These are phyloP conservation scores for Artemia sp. DNA, from an alignment of 2,888 invertebrate genomes.

Conservation along the genomic window DNA sequence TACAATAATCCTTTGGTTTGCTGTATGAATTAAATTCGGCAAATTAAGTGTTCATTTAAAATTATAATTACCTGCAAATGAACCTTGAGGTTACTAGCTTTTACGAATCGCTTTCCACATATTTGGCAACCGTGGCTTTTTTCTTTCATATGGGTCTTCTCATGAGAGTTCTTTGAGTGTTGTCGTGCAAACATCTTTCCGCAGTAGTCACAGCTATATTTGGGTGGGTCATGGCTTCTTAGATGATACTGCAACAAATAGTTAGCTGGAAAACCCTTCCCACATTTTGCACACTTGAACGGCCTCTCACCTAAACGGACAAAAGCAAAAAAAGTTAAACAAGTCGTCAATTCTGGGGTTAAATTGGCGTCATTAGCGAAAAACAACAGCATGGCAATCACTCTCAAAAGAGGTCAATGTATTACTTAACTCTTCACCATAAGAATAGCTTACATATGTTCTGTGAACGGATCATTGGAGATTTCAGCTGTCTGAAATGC, in stretches of 20 bases:
- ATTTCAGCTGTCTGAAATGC: no score
- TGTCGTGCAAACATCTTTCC: not conserved
- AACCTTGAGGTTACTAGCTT: not conserved
- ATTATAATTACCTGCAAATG: constrained; percentile 2
- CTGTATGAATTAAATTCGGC: no score
- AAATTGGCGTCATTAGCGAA: no score
- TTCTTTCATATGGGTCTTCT: not conserved
- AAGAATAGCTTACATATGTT: no score
- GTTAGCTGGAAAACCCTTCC: not conserved
- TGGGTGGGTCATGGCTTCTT: not conserved
- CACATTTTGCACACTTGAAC: not conserved
- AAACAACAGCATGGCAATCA: no score
- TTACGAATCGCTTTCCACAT: not conserved
- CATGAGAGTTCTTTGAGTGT: not conserved
- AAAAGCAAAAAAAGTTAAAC: no score
- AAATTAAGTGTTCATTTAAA: no score
- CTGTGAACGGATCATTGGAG: no score
- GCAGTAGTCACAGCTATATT: constrained; percentile 5
- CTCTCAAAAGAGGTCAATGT: no score
- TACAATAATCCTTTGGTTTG: no score
- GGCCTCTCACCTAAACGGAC: not conserved
- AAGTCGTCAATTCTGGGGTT: no score
- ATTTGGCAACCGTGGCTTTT: not conserved
- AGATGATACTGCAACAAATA: constrained; percentile 6
- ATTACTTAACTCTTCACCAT: no score